Percentiles rank a stretch among this genome's conserved stretches.
phyloP scores from a whole-genome alignment of 2,797 vertebrate species.

The Ceryle rudis region DNA sequence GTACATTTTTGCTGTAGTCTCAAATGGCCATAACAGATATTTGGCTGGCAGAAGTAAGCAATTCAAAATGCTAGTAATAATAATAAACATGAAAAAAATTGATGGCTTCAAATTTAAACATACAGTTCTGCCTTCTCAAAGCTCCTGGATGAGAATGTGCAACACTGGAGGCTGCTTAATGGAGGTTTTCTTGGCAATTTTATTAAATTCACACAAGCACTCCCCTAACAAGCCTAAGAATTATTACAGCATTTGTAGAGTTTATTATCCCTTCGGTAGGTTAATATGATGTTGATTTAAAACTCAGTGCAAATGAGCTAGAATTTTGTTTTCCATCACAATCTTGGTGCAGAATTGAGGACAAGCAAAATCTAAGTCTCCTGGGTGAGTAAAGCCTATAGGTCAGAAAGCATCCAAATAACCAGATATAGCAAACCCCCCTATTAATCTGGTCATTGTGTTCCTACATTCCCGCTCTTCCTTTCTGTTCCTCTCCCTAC shows the following conservation, averaged over 20 bases:
- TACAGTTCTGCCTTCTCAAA: neutral
- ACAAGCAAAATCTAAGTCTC: neutral
- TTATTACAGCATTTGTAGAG: neutral
- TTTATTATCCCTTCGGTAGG: neutral
- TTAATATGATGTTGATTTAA: slow-evolving; percentile 33
- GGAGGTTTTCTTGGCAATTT: neutral
- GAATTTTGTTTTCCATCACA: neutral
- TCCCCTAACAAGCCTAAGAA: slow-evolving; percentile 5
- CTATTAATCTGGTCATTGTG: fast-evolving
- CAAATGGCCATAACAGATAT: neutral
- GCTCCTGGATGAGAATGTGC: neutral
- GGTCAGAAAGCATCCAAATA: neutral
- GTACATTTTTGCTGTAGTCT: neutral
- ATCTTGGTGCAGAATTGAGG: neutral
- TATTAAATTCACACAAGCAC: slow-evolving; percentile 15
- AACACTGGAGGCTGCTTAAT: neutral
- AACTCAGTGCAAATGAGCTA: neutral
- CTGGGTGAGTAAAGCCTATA: neutral
- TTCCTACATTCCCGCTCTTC: neutral
- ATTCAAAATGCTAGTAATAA: neutral
- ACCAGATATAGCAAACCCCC: neutral
- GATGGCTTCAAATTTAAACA: neutral
- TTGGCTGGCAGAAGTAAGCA: neutral
- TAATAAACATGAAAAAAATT: neutral
- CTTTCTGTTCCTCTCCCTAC: neutral